phyloP scores from a whole-genome alignment of 2,797 vertebrate genomes.

The Xerus rutilus region DNA sequence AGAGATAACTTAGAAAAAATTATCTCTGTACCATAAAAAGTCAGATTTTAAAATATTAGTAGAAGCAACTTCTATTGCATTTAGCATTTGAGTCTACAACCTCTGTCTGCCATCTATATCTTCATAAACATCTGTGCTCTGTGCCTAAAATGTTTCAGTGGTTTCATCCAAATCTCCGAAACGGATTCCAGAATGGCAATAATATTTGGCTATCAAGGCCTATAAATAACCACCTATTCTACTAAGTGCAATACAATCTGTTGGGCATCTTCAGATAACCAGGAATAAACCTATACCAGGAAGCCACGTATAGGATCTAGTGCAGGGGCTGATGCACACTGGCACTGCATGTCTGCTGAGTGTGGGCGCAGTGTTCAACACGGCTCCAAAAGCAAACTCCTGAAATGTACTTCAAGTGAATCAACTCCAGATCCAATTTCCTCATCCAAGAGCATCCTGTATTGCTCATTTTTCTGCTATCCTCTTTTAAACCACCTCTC shows the following conservation, averaged over 20 bases:
- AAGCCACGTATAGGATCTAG: accelerated
- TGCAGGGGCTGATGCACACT: not conserved
- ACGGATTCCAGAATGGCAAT: not conserved
- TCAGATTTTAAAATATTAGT: not conserved
- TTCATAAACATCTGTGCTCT: not conserved
- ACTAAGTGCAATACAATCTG: not conserved
- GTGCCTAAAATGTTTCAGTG: not conserved
- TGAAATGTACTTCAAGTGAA: not conserved
- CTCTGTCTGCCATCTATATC: not conserved
- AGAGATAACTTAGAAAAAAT: not conserved
- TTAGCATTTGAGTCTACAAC: not conserved
- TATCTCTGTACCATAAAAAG: not conserved
- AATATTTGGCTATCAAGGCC: not conserved
- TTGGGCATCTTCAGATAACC: not conserved
- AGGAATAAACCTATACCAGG: not conserved
- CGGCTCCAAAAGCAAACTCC: not conserved
- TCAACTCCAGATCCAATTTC: not conserved
- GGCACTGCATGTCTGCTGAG: not conserved
- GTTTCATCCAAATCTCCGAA: not conserved
- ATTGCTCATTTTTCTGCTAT: not conserved
- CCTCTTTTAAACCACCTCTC: constrained; percentile 24
- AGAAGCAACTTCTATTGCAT: not conserved
- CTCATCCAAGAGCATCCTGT: not conserved
- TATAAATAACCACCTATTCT: not conserved
- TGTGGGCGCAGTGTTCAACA: not conserved